Conservation (phyloP, 2,797 vertebrate species). For the Sebastes steindachneri region DNA sequence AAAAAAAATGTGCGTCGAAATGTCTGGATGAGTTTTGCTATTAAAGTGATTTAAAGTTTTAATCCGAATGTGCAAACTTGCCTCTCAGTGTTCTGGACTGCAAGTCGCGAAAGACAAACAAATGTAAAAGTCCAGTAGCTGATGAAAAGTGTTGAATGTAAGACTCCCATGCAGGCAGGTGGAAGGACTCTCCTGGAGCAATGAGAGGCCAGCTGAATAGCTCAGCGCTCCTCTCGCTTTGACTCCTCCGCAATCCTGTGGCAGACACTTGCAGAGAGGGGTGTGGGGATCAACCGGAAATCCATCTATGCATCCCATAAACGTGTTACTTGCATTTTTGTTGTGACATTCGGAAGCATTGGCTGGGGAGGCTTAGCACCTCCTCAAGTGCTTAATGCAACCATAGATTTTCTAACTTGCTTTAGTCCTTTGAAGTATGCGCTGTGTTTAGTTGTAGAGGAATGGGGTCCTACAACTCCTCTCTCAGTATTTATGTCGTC, state of each 20-base stretch:
- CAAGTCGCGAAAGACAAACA: conserved; percentile 37
- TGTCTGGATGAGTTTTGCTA: conserved; percentile 21
- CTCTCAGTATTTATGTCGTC: conserved; percentile 39
- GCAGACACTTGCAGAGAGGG: conserved; percentile 51
- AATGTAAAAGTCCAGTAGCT: conserved; percentile 32
- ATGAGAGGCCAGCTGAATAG: conserved; percentile 75
- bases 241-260: conserved; percentile 72
- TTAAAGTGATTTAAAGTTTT: conserved; percentile 16
- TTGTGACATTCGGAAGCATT: conserved; percentile 28
- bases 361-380: not conserved
- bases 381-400: conserved; percentile 28
- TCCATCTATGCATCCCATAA: conserved; percentile 50
- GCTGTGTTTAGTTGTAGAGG: conserved; percentile 28
- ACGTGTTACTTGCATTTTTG: conserved; percentile 50
- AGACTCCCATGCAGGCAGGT: conserved; percentile 49
- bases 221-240: conserved; percentile 74
- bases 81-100: conserved; percentile 55
- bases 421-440: conserved; percentile 52
- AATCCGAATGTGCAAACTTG: conserved; percentile 46
- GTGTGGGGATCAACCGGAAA: conserved; percentile 38
- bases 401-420: conserved; percentile 51
- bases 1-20: conserved; percentile 14
- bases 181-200: conserved; percentile 73
- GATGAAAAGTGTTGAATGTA: conserved; percentile 50
- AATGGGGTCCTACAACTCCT: conserved; percentile 48